A percentile compares a stretch with the other conserved stretches of the same genome.
Evolutionary conservation across 2,888 invertebrate genomes (phyloP).

Genomic region (Caenorhabditis sp.): DNA sequence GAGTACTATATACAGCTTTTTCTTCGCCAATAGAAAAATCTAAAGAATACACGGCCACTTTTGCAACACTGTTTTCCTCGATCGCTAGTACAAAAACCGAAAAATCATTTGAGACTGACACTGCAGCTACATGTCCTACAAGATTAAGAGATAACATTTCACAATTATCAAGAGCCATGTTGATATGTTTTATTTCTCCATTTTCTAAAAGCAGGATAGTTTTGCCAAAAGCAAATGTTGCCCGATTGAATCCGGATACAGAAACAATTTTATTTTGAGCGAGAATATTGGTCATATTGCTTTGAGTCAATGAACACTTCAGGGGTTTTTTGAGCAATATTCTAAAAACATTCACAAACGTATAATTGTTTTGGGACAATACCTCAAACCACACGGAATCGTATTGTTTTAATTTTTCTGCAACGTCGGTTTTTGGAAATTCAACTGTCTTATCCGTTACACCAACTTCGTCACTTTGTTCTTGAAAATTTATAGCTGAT

Average conservation of each 20-base stretch:
- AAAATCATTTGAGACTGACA: slow-evolving; percentile 61
- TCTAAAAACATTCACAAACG: slow-evolving; percentile 42
- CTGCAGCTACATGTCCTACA: slow-evolving; percentile 43
- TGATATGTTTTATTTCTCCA: slow-evolving; percentile 43
- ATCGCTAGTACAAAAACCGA: slow-evolving; percentile 46
- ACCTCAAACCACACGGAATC: slow-evolving; percentile 68
- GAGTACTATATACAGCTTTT: slow-evolving; percentile 36
- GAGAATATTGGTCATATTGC: slow-evolving; percentile 71
- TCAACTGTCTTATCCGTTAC: slow-evolving; percentile 62
- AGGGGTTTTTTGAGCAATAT: slow-evolving; percentile 55
- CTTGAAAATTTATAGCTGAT: slow-evolving; percentile 31
- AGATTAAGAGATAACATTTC: slow-evolving; percentile 33
- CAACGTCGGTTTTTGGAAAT: slow-evolving; percentile 61
- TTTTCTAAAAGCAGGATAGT: slow-evolving; percentile 49
- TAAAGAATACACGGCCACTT: slow-evolving; percentile 50
- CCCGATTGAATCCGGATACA: slow-evolving; percentile 56
- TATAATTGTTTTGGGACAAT: background rate
- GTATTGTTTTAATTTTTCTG: slow-evolving; percentile 59
- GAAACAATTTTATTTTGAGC: slow-evolving; percentile 56
- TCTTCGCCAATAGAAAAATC: slow-evolving; percentile 50
- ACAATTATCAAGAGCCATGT: slow-evolving; percentile 24
- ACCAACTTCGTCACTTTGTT: slow-evolving; percentile 66
- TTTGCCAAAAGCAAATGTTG: slow-evolving; percentile 41
- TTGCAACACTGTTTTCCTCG: slow-evolving; percentile 63
- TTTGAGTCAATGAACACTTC: slow-evolving; percentile 67